Evolutionary conservation across 2,797 vertebrate species (phyloP), one percentile per base, ranked within the genome.

Genomic region (Sebastes umbrosus): DNA sequence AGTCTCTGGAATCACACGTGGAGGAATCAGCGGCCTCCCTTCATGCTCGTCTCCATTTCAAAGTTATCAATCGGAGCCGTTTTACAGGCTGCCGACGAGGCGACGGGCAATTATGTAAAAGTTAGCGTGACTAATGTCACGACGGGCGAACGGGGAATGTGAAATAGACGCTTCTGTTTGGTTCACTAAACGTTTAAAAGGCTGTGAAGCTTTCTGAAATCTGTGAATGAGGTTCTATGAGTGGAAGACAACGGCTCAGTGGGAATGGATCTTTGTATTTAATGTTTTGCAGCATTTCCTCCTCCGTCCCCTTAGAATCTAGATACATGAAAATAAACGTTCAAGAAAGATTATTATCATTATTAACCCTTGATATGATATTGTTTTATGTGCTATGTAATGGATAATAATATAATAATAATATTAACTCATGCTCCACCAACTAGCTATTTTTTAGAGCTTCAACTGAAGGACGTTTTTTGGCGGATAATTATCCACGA

Each of bases 41-140:
- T 80, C 74, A 67, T 8, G 34, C 64, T n/a, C 1, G 8, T 74
- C 71, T 75, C 67, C 70, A 77, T 81, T 75, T 85, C 80, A 80
- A 73, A 80, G 74, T 74, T 76, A 77, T 83, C 65, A 13, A n/a
- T 57, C 5, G 32, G 16, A 20, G 6, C 36, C 72, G n/a, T 70
- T 86, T 69, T 79, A 75, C 34, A 79, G 80, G 43, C 77, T 3
- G 64, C 36, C 3, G 65, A 80, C 54, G 27, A 39, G 20, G 25
- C n/a, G 54, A 54, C 74, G 8, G 63, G 14, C 80, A 67, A 76
- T 78, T 73, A 80, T 79, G 73, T 77, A 43, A 69, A 75, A 60
- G 71, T 54, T 66, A 8, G 83, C 31, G 75, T 57, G 80, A 84
- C 87, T 73, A 69, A 84, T 32, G 24, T 31, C 10, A 20, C 18